phyloP scores from a whole-genome alignment of 2,888 invertebrate genomes.

The Lagria hirta region DNA sequence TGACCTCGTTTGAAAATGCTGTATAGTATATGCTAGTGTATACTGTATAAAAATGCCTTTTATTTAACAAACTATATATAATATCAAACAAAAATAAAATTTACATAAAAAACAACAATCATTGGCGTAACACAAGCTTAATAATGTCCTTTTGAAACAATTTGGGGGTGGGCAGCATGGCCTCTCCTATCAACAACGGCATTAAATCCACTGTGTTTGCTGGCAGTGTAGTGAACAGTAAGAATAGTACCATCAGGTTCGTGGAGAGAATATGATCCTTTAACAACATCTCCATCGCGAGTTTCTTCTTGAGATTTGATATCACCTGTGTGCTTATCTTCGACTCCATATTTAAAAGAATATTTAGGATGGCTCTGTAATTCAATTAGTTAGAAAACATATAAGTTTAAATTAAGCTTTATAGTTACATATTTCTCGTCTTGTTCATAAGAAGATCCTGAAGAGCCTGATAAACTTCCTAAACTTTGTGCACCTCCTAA shows the following conservation, averaged over 20 bases:
- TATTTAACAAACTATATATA: no score
- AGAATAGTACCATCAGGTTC: conserved; percentile 60
- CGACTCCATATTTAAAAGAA: conserved; percentile 64
- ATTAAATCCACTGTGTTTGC: conserved; percentile 58
- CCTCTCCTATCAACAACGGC: conserved; percentile 51
- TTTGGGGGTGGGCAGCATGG: conserved; percentile 58
- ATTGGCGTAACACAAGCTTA: no score
- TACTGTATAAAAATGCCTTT: no score
- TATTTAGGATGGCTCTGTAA: conserved; percentile 61
- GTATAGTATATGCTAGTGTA: no score
- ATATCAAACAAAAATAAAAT: no score
- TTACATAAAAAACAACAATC: no score
- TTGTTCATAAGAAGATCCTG: conserved; percentile 47
- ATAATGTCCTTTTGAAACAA: conserved; percentile 11
- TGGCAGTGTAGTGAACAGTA: conserved; percentile 60
- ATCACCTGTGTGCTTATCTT: conserved; percentile 63
- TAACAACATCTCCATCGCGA: conserved; percentile 59
- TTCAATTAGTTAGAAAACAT: conserved; percentile 1
- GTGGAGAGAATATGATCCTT: conserved; percentile 56
- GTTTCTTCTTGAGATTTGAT: conserved; percentile 55
- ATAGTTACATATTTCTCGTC: conserved; percentile 6
- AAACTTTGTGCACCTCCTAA: no score
- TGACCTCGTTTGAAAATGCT: no score
- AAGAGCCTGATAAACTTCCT: no score
- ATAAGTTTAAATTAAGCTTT: not conserved